A percentile compares a stretch with the other conserved stretches of the same genome.
Conservation (phyloP, 2,888 invertebrate genomes). For the Drosophila kuntzei region DNA sequence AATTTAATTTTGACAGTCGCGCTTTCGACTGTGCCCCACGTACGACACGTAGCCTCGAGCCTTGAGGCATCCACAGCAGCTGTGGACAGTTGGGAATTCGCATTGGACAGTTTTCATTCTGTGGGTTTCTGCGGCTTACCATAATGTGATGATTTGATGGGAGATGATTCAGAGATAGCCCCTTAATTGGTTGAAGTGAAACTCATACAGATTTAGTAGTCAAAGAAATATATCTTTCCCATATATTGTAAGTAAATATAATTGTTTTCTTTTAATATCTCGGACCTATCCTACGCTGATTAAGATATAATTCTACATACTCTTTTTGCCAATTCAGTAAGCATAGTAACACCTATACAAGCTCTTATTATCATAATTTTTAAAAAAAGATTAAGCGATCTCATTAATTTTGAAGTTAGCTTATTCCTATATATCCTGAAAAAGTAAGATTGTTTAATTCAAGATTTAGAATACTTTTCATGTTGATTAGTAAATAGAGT, state of each 20-base stretch:
- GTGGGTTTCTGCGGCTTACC: slow-evolving; percentile 46
- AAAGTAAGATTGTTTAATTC: too few species aligned
- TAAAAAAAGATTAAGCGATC: too few species aligned
- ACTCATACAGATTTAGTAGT: not conserved
- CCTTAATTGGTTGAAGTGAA: slow-evolving; percentile 11
- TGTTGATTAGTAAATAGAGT: too few species aligned
- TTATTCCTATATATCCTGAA: too few species aligned
- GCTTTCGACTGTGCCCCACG: slow-evolving; percentile 47
- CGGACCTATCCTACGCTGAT: too few species aligned
- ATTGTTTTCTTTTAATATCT: not conserved
- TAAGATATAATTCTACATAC: too few species aligned
- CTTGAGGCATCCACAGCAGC: slow-evolving; percentile 67
- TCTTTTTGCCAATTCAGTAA: too few species aligned
- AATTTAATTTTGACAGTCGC: slow-evolving; percentile 79
- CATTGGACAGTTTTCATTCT: slow-evolving; percentile 38
- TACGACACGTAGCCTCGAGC: slow-evolving; percentile 52
- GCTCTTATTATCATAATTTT: too few species aligned
- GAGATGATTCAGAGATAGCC: slow-evolving; percentile 20
- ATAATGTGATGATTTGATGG: slow-evolving; percentile 45
- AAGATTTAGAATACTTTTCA: not conserved
- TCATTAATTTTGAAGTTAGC: too few species aligned
- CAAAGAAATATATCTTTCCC: not conserved
- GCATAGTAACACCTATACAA: too few species aligned
- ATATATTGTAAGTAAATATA: not conserved
- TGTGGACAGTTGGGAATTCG: slow-evolving; percentile 56